Percentiles rank a stretch among this genome's conserved stretches.
phyloP scores from a whole-genome alignment of 2,113 vertebrate genomes.

The Petroica traversi region DNA sequence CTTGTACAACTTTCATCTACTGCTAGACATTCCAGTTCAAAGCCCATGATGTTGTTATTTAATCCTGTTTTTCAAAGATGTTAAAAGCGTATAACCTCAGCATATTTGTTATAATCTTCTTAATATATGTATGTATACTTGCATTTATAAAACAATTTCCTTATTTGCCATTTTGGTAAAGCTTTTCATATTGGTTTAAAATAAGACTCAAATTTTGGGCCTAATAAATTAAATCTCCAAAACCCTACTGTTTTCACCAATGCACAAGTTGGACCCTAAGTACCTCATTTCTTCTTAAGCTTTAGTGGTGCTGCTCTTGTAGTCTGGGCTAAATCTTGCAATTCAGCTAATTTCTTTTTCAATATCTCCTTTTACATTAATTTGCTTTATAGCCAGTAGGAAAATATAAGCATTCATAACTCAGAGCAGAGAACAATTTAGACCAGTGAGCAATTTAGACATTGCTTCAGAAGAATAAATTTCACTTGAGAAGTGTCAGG shows the following conservation, averaged over 20 bases:
- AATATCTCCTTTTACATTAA: background rate
- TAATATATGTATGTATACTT: background rate
- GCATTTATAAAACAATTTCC: background rate
- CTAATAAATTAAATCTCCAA: background rate
- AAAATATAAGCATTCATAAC: background rate
- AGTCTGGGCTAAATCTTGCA: background rate
- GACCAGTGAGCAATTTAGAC: background rate
- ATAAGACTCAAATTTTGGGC: background rate
- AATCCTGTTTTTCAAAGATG: background rate
- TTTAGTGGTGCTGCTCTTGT: background rate
- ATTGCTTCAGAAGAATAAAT: background rate
- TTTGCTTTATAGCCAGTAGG: background rate
- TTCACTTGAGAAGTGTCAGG: background rate
- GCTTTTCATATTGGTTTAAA: background rate
- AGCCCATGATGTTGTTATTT: background rate
- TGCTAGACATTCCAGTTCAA: background rate
- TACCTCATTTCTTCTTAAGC: background rate
- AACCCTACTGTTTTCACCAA: background rate
- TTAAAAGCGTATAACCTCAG: background rate
- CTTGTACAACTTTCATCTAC: background rate
- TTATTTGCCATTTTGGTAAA: background rate
- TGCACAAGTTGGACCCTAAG: background rate
- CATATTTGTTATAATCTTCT: background rate
- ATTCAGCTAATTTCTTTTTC: background rate
- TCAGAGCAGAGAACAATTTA: background rate